Evolutionary conservation across 35 echinoderm and acorn worm genomes (phyloP).

Genomic region (Stichopus chloronotus): DNA sequence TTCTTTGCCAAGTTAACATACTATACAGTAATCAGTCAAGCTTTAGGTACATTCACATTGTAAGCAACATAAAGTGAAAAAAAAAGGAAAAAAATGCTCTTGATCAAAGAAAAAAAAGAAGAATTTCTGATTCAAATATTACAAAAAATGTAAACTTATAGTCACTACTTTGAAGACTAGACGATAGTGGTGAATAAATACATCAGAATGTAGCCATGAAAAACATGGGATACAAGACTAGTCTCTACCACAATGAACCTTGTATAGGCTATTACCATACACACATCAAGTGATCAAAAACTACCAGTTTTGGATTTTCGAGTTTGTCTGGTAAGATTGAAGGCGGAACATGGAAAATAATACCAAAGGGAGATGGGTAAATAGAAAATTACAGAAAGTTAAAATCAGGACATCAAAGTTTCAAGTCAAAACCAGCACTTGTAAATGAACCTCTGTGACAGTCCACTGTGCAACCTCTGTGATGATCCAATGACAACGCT

Average conservation of each 20-base stretch:
- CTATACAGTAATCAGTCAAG: conserved; percentile 59
- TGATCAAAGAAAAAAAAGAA: neutral
- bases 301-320: neutral
- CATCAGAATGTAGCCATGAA: conserved; percentile 30
- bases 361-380: too few species aligned
- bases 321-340: neutral
- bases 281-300: neutral
- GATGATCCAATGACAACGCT: too few species aligned
- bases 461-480: too few species aligned
- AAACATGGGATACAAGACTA: conserved; percentile 38
- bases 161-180: conserved; percentile 1
- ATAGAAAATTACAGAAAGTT: too few species aligned
- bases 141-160: conserved; percentile 38
- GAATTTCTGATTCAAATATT: conserved; percentile 37
- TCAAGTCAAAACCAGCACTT: too few species aligned
- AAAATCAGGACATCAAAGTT: too few species aligned
- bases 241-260: neutral
- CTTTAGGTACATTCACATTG: conserved; percentile 46
- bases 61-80: conserved; percentile 43
- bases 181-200: conserved; percentile 13
- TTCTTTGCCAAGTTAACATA: conserved; percentile 41
- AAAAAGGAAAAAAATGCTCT: conserved; percentile 8
- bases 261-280: neutral
- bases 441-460: too few species aligned
- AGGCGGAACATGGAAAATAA: neutral